Conservation (phyloP, 2,888 invertebrate species). For the Cerastis rubricosa region DNA sequence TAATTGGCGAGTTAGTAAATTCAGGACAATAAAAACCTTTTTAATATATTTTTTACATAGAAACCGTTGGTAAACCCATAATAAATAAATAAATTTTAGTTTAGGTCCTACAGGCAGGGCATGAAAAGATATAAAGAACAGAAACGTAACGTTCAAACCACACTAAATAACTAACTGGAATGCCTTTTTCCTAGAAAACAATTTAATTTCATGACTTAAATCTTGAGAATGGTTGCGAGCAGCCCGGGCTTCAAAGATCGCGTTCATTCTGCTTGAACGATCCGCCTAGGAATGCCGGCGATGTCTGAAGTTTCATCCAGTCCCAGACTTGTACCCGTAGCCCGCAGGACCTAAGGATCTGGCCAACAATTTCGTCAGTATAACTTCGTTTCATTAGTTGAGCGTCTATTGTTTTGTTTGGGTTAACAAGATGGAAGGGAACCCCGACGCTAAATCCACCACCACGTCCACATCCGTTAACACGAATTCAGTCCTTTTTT, state of each 20-base stretch:
- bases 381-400: conserved; percentile 27
- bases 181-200: conserved; percentile 52
- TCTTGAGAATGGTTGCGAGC: conserved; percentile 50
- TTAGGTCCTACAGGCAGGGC: not conserved
- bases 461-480: too few relatives aligned
- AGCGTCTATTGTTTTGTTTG: not conserved
- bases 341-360: conserved; percentile 9
- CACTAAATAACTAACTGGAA: conserved; percentile 46
- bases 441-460: too few relatives aligned
- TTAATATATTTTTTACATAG: too few relatives aligned
- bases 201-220: conserved; percentile 62
- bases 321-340: conserved; percentile 34
- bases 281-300: conserved; percentile 62
- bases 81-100: not conserved
- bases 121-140: not conserved
- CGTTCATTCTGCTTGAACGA: conserved; percentile 62
- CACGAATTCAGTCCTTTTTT: too few relatives aligned
- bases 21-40: too few relatives aligned
- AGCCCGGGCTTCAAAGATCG: conserved; percentile 38
- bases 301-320: conserved; percentile 61
- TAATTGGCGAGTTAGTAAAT: too few relatives aligned
- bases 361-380: conserved; percentile 15
- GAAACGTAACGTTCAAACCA: not conserved
- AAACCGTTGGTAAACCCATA: too few relatives aligned
- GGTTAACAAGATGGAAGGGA: too few relatives aligned